Evolutionary conservation across 1,140 invertebrate genomes (phyloP).

Genomic region (Drosophila virilis): DNA sequence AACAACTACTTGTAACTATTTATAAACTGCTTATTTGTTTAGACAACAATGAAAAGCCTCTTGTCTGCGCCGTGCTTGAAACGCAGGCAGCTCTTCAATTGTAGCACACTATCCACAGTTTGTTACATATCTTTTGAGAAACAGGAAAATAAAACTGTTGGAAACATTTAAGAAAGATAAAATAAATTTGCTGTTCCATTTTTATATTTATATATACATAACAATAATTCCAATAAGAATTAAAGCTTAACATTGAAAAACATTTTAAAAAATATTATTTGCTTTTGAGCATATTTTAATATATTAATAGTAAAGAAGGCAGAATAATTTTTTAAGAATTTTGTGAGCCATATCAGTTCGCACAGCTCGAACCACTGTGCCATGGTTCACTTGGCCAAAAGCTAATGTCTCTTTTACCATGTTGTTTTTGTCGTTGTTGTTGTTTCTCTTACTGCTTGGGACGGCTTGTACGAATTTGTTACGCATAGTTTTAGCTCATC

Average conservation of each 20-base stretch:
- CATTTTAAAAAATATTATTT: too few species aligned
- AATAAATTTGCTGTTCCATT: too few species aligned
- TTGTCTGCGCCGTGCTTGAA: constrained; percentile 11
- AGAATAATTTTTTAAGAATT: too few species aligned
- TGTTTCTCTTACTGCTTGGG: not conserved
- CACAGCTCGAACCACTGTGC: constrained; percentile 16
- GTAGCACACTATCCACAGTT: constrained; percentile 18
- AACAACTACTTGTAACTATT: constrained; percentile 30
- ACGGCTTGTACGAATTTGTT: constrained; percentile 26
- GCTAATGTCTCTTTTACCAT: constrained; percentile 25
- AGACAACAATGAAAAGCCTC: constrained; percentile 18
- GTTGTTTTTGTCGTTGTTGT: constrained; percentile 5
- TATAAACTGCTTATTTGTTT: constrained; percentile 27
- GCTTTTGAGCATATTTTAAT: too few species aligned
- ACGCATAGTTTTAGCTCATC: constrained; percentile 45
- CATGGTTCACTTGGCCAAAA: not conserved
- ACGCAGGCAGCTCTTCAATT: not conserved
- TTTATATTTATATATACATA: too few species aligned
- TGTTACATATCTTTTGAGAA: not conserved
- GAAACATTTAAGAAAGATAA: too few species aligned
- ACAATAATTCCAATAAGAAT: too few species aligned
- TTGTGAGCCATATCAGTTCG: too few species aligned
- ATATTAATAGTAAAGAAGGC: too few species aligned
- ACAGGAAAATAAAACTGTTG: too few species aligned
- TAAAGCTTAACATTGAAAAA: too few species aligned